These are phyloP conservation scores for Eclectus roratus DNA, from an alignment of 2,113 vertebrate species.

Conservation along the genomic window DNA sequence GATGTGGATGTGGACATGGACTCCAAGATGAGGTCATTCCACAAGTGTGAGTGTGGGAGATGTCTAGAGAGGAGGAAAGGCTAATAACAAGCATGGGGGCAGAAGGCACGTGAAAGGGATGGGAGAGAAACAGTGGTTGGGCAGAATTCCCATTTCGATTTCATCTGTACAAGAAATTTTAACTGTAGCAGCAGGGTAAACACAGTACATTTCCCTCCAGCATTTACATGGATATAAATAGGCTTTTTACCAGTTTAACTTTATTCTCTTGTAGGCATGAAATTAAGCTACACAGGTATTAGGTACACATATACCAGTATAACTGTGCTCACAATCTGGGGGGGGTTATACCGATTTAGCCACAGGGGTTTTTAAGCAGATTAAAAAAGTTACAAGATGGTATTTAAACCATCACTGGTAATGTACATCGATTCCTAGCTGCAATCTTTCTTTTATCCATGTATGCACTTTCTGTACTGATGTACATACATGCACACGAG, in stretches of 20 bases:
- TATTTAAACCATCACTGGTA: conserved; percentile 6
- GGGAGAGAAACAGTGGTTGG: not conserved
- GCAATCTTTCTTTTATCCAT: not conserved
- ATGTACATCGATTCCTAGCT: not conserved
- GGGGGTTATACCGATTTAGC: conserved; percentile 43
- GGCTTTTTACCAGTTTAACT: conserved; percentile 9
- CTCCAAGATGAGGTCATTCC: not conserved
- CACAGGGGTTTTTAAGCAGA: conserved; percentile 28
- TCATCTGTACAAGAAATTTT: not conserved
- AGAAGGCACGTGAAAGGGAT: not conserved
- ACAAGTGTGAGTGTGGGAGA: rapidly evolving
- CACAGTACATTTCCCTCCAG: not conserved
- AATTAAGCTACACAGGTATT: conserved; percentile 57
- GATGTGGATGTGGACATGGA: not conserved
- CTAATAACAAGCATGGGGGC: not conserved
- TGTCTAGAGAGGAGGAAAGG: not conserved
- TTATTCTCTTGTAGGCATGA: conserved; percentile 48
- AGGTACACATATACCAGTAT: not conserved
- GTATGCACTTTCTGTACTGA: not conserved
- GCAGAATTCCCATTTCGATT: not conserved
- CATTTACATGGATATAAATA: not conserved
- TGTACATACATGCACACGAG: not conserved
- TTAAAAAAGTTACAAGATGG: conserved; percentile 34
- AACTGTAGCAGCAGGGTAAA: conserved; percentile 3
- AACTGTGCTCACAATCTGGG: conserved; percentile 35